These are phyloP conservation scores for Deroplatys truncata DNA, from an alignment of 2,888 invertebrate genomes.

Conservation along the genomic window DNA sequence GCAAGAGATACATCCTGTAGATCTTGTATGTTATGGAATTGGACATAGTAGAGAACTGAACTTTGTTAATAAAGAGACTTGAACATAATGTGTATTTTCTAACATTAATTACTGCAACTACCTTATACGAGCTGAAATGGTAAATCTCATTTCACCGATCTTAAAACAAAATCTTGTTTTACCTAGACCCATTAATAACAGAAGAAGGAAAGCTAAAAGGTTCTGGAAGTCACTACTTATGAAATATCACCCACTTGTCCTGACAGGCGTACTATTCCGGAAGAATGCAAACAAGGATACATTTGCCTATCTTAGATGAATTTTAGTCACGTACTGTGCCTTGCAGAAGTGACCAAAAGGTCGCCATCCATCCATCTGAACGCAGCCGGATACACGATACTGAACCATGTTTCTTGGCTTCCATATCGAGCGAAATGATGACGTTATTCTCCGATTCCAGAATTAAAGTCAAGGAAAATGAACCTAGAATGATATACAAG, in stretches of 20 bases:
- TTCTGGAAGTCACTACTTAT: not conserved
- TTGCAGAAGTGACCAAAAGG: not conserved
- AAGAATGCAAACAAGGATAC: not conserved
- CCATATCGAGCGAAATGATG: not conserved
- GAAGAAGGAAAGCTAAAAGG: not conserved
- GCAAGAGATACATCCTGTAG: too few species aligned
- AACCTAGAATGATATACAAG: not conserved
- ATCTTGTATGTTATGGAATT: too few species aligned
- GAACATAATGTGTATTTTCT: too few species aligned
- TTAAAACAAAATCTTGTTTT: not conserved
- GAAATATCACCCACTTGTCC: not conserved
- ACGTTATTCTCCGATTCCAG: not conserved
- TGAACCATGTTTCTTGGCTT: not conserved
- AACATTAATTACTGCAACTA: not conserved
- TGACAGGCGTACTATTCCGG: not conserved
- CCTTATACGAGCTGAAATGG: not conserved
- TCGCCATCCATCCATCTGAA: not conserved
- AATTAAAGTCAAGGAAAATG: not conserved
- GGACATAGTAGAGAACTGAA: too few species aligned
- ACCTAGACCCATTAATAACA: not conserved
- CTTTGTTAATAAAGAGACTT: too few species aligned
- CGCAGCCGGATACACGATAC: not conserved
- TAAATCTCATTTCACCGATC: not conserved
- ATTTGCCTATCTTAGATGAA: not conserved
- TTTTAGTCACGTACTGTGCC: not conserved